A percentile compares a stretch with the other conserved stretches of the same genome.
phyloP scores from a whole-genome alignment of 2,113 vertebrate genomes.

The Crypturellus undulatus region DNA sequence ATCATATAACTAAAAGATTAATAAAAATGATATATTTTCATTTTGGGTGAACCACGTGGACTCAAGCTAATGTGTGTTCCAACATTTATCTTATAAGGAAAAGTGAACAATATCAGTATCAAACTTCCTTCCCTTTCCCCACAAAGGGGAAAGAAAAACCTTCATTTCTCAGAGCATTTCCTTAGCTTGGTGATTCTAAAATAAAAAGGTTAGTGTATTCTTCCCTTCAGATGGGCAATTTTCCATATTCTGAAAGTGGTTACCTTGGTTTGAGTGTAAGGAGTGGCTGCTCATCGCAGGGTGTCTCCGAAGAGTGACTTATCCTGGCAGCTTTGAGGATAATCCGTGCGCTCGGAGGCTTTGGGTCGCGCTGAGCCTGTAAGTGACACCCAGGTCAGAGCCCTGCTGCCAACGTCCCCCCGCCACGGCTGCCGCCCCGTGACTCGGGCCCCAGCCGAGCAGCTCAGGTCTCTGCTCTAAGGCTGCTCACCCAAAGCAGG shows the following conservation, averaged over 20 bases:
- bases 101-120: neutral
- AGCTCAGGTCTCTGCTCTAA: neutral
- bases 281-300: neutral
- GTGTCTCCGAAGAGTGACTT: neutral
- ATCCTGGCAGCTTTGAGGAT: conserved; percentile 5
- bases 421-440: neutral
- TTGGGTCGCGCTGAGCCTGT: neutral
- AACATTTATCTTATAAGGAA: neutral
- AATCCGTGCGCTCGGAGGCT: neutral
- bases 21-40: neutral
- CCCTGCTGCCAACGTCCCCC: neutral
- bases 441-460: conserved; percentile 6
- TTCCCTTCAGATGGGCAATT: neutral
- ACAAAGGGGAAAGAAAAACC: neutral
- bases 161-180: neutral
- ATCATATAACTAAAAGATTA: neutral
- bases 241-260: neutral
- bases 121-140: neutral
- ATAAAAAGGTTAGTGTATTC: neutral
- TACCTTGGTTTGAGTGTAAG: neutral
- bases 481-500: neutral
- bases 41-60: neutral
- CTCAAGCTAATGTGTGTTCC: neutral
- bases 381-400: conserved; percentile 37
- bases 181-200: neutral